Conservation (phyloP, 1,140 invertebrate species). For the Ephestia elutella region DNA sequence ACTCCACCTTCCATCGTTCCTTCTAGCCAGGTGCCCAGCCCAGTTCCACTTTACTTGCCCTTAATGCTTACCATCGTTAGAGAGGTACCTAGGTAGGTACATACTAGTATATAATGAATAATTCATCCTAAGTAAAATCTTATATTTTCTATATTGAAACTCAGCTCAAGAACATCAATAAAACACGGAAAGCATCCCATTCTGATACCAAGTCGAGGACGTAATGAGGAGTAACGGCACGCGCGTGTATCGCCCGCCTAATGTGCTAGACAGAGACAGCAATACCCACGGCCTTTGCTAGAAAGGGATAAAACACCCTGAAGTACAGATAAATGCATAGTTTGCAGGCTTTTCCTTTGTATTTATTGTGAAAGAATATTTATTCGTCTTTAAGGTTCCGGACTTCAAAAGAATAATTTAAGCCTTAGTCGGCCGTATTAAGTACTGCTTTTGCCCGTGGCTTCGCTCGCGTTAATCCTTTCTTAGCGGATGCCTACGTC, state of each 20-base stretch:
- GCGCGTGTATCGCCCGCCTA: constrained; percentile 55
- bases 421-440: too few species aligned
- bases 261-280: constrained; percentile 25
- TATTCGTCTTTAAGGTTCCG: neutral
- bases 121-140: neutral
- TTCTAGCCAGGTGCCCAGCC: too few species aligned
- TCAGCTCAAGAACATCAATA: constrained; percentile 42
- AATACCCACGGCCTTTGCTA: constrained; percentile 12
- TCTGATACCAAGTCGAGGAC: constrained; percentile 45
- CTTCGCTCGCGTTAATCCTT: too few species aligned
- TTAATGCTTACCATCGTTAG: too few species aligned
- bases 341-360: constrained; percentile 10
- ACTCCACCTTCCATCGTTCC: too few species aligned
- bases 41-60: too few species aligned
- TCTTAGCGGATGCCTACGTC: too few species aligned
- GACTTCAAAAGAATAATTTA: neutral
- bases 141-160: constrained; percentile 8
- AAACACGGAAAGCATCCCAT: constrained; percentile 55
- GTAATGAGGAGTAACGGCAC: constrained; percentile 66
- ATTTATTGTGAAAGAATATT: neutral
- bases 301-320: constrained; percentile 27
- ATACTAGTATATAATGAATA: neutral
- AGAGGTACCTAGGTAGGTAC: too few species aligned
- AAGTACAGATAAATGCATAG: constrained; percentile 44
- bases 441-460: too few species aligned